Percentiles rank a stretch among this genome's conserved stretches.
These are phyloP conservation scores for Chanos chanos DNA, from an alignment of 2,797 vertebrate genomes.

Conservation along the genomic window DNA sequence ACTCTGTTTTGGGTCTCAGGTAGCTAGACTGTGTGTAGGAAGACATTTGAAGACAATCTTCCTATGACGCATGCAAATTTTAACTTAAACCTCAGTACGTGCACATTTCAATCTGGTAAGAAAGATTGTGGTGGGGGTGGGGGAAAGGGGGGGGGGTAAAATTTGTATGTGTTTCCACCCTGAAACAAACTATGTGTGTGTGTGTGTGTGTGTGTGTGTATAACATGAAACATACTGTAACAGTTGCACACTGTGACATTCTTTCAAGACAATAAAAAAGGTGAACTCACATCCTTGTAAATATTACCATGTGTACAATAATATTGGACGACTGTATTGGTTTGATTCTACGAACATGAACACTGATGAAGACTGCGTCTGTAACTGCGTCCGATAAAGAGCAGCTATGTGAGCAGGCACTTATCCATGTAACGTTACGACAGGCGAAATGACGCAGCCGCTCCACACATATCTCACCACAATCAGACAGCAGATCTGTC, in stretches of 20 bases:
- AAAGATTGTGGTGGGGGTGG: constrained; percentile 21
- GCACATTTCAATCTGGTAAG: constrained; percentile 1
- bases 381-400: constrained; percentile 4
- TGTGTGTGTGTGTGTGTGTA: too few relatives aligned
- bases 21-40: too few relatives aligned
- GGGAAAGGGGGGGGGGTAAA: constrained; percentile 16
- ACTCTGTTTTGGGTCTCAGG: too few relatives aligned
- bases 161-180: not conserved
- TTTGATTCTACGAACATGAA: not conserved
- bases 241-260: not conserved
- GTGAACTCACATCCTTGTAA: too few relatives aligned
- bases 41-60: too few relatives aligned
- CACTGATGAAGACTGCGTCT: too few relatives aligned
- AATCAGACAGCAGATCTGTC: constrained; percentile 25
- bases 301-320: too few relatives aligned
- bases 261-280: not conserved
- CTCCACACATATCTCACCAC: constrained; percentile 10
- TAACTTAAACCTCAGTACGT: constrained; percentile 5
- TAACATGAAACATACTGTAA: too few relatives aligned
- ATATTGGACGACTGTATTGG: too few relatives aligned
- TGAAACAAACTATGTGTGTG: not conserved
- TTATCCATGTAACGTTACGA: not conserved
- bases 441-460: constrained; percentile 10
- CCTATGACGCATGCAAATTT: too few relatives aligned
- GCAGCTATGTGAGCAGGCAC: constrained; percentile 12